Evolutionary conservation across 2,113 vertebrate genomes (phyloP), one percentile per base, ranked within the genome.

Genomic region (Marcusenius ussheri): DNA sequence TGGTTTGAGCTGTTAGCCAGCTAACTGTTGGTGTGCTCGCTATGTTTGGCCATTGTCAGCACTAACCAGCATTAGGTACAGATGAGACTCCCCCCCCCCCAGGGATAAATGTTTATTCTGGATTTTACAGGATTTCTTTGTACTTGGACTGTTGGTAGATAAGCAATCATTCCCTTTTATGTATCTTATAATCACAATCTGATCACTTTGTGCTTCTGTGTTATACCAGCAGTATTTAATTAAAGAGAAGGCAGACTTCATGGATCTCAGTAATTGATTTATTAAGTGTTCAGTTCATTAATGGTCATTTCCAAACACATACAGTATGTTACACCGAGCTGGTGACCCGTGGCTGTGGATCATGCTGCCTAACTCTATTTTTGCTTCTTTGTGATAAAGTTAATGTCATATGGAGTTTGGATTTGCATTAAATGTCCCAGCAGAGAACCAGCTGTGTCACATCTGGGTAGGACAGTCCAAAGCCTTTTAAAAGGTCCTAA

Each of bases 281-380:
- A 88, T 88, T 88, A 66, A n/a, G 19, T 45, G 6, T 66, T 88
- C 15, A 88, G 39, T 58, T 62, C 51, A 88, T 53, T 56, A 87
- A 56, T 42, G 13, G 53, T 35, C 53, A 15, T 58, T 21, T 88
- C 87, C 11, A 9, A 88, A 10, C 19, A 24, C 35, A 87, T 87
- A 49, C 66, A 35, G 27, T 87, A 84, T 8, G 0, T 39, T 39
- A 87, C n/a, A 58, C 27, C 45, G 49, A 39, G 87, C 56, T 88
- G 51, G 27, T 35, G 19, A 21, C 49, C 10, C 24, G 31, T 5
- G 6, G 21, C 84, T 27, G 8, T 42, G 53, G 53, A 88, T 62
- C 13, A 19, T 88, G 53, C 10, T 45, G 31, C 19, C 0, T 3
- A 51, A 15, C n/a, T 50, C 15, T 46, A 56, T 35, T 53, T 35